phyloP scores from a whole-genome alignment of 2,888 invertebrate genomes.

The Ectobius pallidus region DNA sequence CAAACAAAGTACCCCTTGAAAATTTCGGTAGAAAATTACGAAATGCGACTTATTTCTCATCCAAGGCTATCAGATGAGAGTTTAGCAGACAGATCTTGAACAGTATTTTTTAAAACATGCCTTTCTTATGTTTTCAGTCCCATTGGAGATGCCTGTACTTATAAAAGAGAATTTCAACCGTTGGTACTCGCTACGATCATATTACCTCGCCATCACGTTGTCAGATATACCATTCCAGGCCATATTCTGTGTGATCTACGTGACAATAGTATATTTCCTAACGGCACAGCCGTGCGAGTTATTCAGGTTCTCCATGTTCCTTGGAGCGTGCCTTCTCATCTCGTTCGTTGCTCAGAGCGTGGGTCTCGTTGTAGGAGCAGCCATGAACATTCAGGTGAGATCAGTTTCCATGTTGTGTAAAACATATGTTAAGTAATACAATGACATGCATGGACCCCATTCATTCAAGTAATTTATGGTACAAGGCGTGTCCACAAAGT shows the following conservation, averaged over 20 bases:
- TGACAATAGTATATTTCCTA: constrained; percentile 91
- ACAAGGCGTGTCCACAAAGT: too few relatives aligned
- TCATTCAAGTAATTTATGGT: too few relatives aligned
- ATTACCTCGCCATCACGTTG: constrained; percentile 93
- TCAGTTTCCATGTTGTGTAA: too few relatives aligned
- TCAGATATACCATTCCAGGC: constrained; percentile 99
- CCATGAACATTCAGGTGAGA: constrained; percentile 85
- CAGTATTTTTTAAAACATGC: too few relatives aligned
- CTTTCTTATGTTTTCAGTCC: constrained; percentile 84
- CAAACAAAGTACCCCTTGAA: too few relatives aligned
- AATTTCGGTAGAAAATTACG: too few relatives aligned
- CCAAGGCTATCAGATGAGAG: too few relatives aligned
- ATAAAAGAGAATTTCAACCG: constrained; percentile 95
- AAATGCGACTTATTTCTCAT: too few relatives aligned
- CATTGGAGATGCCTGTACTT: constrained; percentile 93
- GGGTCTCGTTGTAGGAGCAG: constrained; percentile 93
- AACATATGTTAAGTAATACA: too few relatives aligned
- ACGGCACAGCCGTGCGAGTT: constrained; percentile 90
- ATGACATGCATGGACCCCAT: too few relatives aligned
- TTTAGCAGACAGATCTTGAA: too few relatives aligned
- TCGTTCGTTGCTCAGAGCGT: constrained; percentile 96
- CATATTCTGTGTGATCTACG: constrained; percentile 91
- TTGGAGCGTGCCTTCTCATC: constrained; percentile 85
- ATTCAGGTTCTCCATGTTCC: constrained; percentile 85
- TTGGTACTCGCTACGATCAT: constrained; percentile 94